Evolutionary conservation across 2,797 vertebrate genomes (phyloP).

Genomic region (Tangara arthus): DNA sequence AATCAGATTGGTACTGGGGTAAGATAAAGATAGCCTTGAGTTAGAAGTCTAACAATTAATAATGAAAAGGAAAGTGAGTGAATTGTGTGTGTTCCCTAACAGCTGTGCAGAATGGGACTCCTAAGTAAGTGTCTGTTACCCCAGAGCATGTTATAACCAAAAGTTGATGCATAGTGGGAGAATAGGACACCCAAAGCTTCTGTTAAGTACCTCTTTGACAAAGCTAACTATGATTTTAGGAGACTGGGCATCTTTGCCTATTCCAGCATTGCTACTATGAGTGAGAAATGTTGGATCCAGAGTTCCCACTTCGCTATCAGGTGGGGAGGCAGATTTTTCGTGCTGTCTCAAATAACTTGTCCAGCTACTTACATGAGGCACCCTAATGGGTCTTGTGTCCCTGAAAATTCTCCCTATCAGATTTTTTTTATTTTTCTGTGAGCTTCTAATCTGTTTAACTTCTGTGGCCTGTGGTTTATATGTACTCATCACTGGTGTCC

Average conservation of each 20-base stretch:
- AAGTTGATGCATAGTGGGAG: not conserved
- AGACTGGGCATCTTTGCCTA: not conserved
- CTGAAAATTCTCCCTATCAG: not conserved
- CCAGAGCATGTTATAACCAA: not conserved
- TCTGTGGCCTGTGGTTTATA: not conserved
- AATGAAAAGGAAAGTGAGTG: not conserved
- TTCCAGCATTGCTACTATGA: not conserved
- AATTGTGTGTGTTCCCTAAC: not conserved
- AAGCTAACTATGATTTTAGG: not conserved
- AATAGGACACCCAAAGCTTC: not conserved
- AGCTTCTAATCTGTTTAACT: not conserved
- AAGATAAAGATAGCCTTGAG: conserved; percentile 4
- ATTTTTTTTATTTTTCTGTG: not conserved
- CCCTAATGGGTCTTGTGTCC: not conserved
- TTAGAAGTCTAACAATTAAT: conserved; percentile 3
- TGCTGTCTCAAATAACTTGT: not conserved
- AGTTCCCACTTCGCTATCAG: not conserved
- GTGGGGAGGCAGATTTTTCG: not conserved
- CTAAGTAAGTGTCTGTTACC: not conserved
- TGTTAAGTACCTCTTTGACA: not conserved
- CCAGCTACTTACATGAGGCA: not conserved
- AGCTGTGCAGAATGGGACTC: not conserved
- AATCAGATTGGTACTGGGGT: not conserved
- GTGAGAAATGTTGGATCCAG: not conserved
- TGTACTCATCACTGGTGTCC: not conserved